A percentile compares a stretch with the other conserved stretches of the same genome.
phyloP scores from a whole-genome alignment of 2,797 vertebrate genomes.

The Aeoliscus strigatus region DNA sequence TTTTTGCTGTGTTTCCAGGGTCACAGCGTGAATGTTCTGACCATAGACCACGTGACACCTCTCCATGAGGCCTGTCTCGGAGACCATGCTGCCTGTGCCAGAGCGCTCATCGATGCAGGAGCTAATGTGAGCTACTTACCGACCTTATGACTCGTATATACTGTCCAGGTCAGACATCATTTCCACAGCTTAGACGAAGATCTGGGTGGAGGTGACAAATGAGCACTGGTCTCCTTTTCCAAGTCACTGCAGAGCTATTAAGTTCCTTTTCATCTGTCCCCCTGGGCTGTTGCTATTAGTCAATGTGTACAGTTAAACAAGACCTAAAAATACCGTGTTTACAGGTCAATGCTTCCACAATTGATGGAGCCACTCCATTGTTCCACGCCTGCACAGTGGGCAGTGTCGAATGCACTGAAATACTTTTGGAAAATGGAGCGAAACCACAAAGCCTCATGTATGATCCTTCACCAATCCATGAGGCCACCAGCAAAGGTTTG shows the following conservation, averaged over 20 bases:
- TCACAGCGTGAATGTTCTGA: conserved; percentile 88
- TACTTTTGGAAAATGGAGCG: conserved; percentile 88
- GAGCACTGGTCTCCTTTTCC: conserved; percentile 21
- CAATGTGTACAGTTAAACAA: conserved; percentile 44
- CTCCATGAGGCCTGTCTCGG: conserved; percentile 92
- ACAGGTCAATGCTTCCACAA: conserved; percentile 88
- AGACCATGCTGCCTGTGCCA: conserved; percentile 86
- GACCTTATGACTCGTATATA: conserved; percentile 32
- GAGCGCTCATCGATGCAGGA: conserved; percentile 89
- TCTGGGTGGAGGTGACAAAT: conserved; percentile 35
- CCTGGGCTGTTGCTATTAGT: conserved; percentile 50
- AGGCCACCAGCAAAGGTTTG: conserved; percentile 88
- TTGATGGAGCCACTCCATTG: conserved; percentile 90
- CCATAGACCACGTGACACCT: conserved; percentile 91
- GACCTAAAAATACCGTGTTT: conserved; percentile 52
- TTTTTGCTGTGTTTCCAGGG: conserved; percentile 72
- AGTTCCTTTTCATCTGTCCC: conserved; percentile 31
- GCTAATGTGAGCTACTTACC: conserved; percentile 82
- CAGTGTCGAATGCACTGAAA: conserved; percentile 82
- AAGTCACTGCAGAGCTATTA: conserved; percentile 42
- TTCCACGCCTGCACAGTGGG: conserved; percentile 89
- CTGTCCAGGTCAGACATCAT: conserved; percentile 46
- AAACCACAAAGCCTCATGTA: conserved; percentile 82
- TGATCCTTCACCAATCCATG: conserved; percentile 87
- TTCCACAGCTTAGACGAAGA: conserved; percentile 32